A percentile compares a stretch with the other conserved stretches of the same genome.
phyloP scores from a whole-genome alignment of 2,888 invertebrate genomes.

The Automeris io region DNA sequence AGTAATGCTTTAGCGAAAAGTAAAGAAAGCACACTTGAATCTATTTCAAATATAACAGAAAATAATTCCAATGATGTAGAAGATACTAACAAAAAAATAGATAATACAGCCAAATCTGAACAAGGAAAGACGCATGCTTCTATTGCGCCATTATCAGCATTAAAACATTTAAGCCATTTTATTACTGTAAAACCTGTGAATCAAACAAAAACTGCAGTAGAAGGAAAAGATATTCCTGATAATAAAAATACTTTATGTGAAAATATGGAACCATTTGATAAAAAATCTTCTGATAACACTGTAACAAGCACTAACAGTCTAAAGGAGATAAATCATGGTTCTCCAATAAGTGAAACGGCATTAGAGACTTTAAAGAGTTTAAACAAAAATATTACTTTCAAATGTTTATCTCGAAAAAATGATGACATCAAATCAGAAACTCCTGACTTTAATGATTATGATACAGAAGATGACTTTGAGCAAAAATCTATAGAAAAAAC shows the following conservation, averaged over 20 bases:
- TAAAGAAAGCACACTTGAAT: conserved; percentile 3
- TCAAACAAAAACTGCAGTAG: conserved; percentile 18
- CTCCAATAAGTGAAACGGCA: neutral
- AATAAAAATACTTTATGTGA: conserved; percentile 1
- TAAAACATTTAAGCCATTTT: conserved; percentile 48
- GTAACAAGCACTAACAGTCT: neutral
- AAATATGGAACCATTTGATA: neutral
- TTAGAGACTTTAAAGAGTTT: conserved; percentile 28
- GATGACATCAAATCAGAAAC: conserved; percentile 16
- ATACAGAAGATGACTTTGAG: conserved; percentile 15
- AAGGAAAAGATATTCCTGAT: conserved; percentile 9
- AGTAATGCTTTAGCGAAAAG: conserved; percentile 1
- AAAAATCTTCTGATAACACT: neutral
- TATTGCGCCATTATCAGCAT: conserved; percentile 27
- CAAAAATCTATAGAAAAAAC: neutral
- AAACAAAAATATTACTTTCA: conserved; percentile 38
- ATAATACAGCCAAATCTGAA: neutral
- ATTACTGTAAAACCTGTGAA: conserved; percentile 46
- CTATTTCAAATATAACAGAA: neutral
- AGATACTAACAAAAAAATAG: neutral
- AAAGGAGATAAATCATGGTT: neutral
- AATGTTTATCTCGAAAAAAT: conserved; percentile 23
- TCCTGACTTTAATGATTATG: conserved; percentile 18
- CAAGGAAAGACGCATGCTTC: neutral
- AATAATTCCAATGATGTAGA: conserved; percentile 1